Percentiles rank a stretch among this genome's conserved stretches.
Conservation (phyloP, 2,797 vertebrate genomes). For the Peromyscus melanophrys region DNA sequence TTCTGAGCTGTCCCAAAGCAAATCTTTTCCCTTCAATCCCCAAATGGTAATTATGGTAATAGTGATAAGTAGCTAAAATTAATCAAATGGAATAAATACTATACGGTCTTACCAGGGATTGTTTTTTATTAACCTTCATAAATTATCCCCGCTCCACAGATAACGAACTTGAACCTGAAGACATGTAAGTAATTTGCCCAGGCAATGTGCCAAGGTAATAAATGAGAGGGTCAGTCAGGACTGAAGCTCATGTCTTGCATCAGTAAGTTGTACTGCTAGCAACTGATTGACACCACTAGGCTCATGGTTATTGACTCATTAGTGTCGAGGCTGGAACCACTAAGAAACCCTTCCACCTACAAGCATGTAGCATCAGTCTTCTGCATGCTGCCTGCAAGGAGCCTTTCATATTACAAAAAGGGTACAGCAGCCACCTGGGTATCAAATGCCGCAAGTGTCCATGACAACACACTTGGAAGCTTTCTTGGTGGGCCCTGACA, state of each 20-base stretch:
- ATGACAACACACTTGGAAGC: background rate
- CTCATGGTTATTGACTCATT: conserved; percentile 2
- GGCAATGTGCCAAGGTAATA: background rate
- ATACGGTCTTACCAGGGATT: background rate
- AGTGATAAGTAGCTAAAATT: conserved; percentile 34
- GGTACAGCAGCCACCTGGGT: background rate
- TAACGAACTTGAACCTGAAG: conserved; percentile 1
- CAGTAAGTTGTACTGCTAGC: background rate
- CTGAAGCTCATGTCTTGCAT: background rate
- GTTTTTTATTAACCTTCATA: conserved; percentile 62
- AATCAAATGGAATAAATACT: conserved; percentile 41
- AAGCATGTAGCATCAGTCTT: background rate
- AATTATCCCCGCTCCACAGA: conserved; percentile 32
- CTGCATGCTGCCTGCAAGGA: background rate
- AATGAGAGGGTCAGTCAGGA: conserved; percentile 32
- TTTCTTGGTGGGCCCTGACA: background rate
- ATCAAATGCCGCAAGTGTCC: conserved; percentile 46
- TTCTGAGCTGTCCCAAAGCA: conserved; percentile 61
- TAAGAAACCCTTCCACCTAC: background rate
- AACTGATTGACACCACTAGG: background rate
- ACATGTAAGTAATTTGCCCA: background rate
- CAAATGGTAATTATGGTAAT: conserved; percentile 17
- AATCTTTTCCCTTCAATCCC: background rate
- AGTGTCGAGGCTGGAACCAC: background rate
- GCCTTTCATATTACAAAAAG: conserved; percentile 9